Base-by-base conservation (phyloP, 2,888 invertebrate genomes). In the Crepidodera aurea region DNA sequence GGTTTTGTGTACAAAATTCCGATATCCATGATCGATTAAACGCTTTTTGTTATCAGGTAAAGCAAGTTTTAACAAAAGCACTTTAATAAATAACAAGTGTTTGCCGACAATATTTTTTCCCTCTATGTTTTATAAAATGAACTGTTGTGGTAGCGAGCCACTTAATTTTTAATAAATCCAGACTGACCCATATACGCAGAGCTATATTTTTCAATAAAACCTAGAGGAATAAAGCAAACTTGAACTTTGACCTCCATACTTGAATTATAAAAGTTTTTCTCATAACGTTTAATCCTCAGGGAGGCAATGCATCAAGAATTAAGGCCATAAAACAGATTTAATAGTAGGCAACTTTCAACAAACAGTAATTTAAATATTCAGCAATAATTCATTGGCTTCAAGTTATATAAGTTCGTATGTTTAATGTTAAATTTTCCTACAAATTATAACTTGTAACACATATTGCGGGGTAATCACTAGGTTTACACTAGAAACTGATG, bases 341-440 rank as follows among this genome's bases (percentile, higher is more conserved):
- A 54, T 54, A 54, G 54, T 42, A 54, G 54, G 54, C 42, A 54
- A 54, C 54, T 54, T 42, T 54, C 54, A 54, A 40, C 54, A 22
- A 39, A 40, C 16, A 42, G 25, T 54, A 54, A 54, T 54, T 54
- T 54, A 54, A 54, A 54, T 54, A 54, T 54, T 39, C 27, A 42
- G 27, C 54, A 27, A 54, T 54, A 54, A 40, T 29, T 54, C 42
- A 54, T 54, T 42, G 54, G 27, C 42, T 53, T 25, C 18, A 27
- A 37, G 53, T 53, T 53, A 39, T 27, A 54, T 34, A 54, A 42
- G 27, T 54, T 54, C 18, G 40, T 22, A n/a, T 42, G 54, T 27
- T 13, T 54, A 42, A 42, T 13, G 34, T n/a, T 34, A 42, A 16
- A 15, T 53, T 53, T 34, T 27, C 53, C 6, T 40, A 32, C 16